These are phyloP conservation scores for Synergus japonicus DNA, from an alignment of 2,888 invertebrate species.

Conservation along the genomic window DNA sequence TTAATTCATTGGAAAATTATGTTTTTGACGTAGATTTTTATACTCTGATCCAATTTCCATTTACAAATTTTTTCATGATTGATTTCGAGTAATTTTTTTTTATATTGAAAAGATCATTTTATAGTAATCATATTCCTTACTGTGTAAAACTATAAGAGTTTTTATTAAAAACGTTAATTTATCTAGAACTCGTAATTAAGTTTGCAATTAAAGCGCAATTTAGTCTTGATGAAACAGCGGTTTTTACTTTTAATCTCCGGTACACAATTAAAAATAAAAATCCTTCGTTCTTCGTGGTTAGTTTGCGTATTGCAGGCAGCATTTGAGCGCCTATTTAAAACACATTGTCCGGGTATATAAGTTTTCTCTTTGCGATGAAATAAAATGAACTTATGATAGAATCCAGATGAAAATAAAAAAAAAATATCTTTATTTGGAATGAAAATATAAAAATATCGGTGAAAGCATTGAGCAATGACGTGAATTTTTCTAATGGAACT, in stretches of 20 bases:
- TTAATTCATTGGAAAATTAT: background rate
- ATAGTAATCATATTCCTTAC: background rate
- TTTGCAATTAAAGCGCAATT: conserved; percentile 29
- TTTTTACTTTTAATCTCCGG: conserved; percentile 30
- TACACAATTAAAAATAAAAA: conserved; percentile 36
- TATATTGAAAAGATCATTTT: background rate
- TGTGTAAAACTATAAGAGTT: background rate
- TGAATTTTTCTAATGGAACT: too few species aligned
- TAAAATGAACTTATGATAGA: background rate
- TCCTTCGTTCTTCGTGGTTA: conserved; percentile 10
- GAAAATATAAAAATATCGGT: too few species aligned
- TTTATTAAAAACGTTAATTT: conserved; percentile 15
- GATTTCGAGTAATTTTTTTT: background rate
- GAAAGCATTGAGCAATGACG: too few species aligned
- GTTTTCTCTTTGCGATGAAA: background rate
- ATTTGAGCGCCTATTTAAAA: conserved; percentile 21
- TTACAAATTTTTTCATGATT: background rate
- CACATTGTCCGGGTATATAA: background rate
- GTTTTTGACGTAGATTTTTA: background rate
- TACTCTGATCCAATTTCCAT: background rate
- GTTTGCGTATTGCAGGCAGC: conserved; percentile 28
- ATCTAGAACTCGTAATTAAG: conserved; percentile 27
- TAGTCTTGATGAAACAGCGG: conserved; percentile 40
- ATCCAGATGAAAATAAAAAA: background rate
- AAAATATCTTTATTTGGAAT: background rate